Evolutionary conservation across 2,888 invertebrate genomes (phyloP).

Genomic region (Dioctria linearis): DNA sequence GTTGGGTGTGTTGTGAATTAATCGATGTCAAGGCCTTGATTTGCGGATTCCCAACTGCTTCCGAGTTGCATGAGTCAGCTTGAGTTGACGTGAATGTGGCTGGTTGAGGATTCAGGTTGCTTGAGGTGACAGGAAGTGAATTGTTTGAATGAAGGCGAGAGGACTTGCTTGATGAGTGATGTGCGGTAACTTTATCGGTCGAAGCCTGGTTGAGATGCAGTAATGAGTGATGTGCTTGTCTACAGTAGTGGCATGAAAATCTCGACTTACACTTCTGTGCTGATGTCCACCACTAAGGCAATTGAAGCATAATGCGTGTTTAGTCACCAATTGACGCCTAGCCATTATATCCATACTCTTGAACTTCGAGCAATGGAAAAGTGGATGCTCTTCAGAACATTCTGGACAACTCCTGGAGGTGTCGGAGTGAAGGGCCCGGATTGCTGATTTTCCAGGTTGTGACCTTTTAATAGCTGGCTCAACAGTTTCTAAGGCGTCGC

Average conservation of each 20-base stretch:
- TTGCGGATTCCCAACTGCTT: too few species aligned
- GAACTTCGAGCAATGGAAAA: too few species aligned
- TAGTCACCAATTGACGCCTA: not conserved
- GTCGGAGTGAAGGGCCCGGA: not conserved
- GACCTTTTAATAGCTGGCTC: not conserved
- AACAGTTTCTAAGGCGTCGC: not conserved
- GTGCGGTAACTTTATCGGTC: too few species aligned
- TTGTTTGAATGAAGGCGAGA: too few species aligned
- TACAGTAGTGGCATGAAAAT: not conserved
- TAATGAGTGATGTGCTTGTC: not conserved
- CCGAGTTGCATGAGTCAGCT: too few species aligned
- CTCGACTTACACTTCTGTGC: not conserved
- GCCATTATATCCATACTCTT: not conserved
- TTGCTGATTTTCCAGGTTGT: not conserved
- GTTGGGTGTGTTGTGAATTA: too few species aligned
- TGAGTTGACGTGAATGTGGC: too few species aligned
- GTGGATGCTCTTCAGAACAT: not conserved
- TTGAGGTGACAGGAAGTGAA: too few species aligned
- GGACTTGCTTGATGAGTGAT: too few species aligned
- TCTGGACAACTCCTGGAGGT: not conserved
- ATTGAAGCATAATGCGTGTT: constrained; percentile 1
- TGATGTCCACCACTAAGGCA: not conserved
- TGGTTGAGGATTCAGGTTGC: too few species aligned
- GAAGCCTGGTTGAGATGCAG: not conserved
- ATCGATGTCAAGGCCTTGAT: too few species aligned